Evolutionary conservation across 2,113 vertebrate genomes (phyloP).

Genomic region (Tringa solitaria): DNA sequence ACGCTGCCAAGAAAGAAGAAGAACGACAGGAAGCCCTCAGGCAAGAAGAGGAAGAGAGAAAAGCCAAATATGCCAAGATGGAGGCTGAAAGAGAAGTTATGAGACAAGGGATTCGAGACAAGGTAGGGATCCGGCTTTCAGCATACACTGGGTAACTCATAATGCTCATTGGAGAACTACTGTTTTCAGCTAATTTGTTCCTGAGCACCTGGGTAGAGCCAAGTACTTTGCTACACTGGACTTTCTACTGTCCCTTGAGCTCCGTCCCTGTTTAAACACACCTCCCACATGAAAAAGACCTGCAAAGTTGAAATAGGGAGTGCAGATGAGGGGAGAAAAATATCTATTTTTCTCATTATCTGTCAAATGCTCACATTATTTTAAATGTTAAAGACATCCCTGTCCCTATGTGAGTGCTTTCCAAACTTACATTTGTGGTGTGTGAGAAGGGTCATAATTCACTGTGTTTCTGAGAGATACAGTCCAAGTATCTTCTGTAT

Average conservation of each 20-base stretch:
- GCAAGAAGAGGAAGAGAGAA: constrained; percentile 91
- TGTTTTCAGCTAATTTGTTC: background rate
- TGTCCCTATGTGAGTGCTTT: background rate
- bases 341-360: background rate
- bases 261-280: background rate
- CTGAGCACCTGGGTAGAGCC: background rate
- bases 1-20: constrained; percentile 90
- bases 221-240: background rate
- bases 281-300: background rate
- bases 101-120: constrained; percentile 92
- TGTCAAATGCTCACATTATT: background rate
- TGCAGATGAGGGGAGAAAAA: background rate
- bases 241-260: background rate
- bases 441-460: background rate
- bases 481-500: background rate
- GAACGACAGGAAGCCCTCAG: constrained; percentile 89
- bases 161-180: background rate
- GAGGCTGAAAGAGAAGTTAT: constrained; percentile 89
- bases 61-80: constrained; percentile 91
- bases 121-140: constrained; percentile 72
- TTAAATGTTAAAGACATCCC: background rate
- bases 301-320: background rate
- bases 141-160: too few relatives aligned
- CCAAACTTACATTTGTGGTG: background rate
- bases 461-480: background rate